Base-by-base conservation (phyloP, 2,113 vertebrate species). In the Hyaena hyaena region DNA sequence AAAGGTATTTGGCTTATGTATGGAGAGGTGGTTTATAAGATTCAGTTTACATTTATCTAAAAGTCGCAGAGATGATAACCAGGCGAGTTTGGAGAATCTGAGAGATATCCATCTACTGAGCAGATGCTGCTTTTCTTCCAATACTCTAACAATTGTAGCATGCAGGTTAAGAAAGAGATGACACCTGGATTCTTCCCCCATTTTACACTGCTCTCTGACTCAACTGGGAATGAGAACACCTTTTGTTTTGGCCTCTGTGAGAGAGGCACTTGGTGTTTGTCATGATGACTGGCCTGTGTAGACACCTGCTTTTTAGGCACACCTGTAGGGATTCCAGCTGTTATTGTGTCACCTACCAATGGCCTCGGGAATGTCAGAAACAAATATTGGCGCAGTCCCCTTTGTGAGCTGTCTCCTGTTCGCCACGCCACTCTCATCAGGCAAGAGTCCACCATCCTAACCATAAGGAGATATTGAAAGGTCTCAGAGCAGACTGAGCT, bases 1-100 rank as follows among this genome's bases (percentile, higher is more conserved):
- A 39, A 98, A 98, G 95, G 96, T 97, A 69, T 97, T 96, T 98
- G 98, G 96, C 88, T 98, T 97, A 97, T 87, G 50, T 90, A 21
- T 69, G 94, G 92, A 10, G 10, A 65, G 80, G 77, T 35, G 95
- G 96, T 97, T 98, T 93, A 94, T 91, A 91, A 97, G 80, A 98
- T 93, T 96, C 94, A 97, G 97, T 17, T 4, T 95, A 95, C 84
- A 33, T 97, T 96, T 97, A 95, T 95, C 93, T 95, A 93, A 90
- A 98, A 96, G 98, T 98, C 96, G 94, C 74, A 90, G 71, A 74
- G 58, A 24, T 88, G n/a, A 68, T 73, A 74, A 16, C 24, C 39
- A 85, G 80, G 68, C 58, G 85, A n/a, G 16, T 45, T 77, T 88
- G 88, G 35, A 65, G 28, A 90, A 50, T 53, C 61, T 48, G 68